Evolutionary conservation across 1,140 invertebrate genomes (phyloP).

Genomic region (Eurosta solidaginis): DNA sequence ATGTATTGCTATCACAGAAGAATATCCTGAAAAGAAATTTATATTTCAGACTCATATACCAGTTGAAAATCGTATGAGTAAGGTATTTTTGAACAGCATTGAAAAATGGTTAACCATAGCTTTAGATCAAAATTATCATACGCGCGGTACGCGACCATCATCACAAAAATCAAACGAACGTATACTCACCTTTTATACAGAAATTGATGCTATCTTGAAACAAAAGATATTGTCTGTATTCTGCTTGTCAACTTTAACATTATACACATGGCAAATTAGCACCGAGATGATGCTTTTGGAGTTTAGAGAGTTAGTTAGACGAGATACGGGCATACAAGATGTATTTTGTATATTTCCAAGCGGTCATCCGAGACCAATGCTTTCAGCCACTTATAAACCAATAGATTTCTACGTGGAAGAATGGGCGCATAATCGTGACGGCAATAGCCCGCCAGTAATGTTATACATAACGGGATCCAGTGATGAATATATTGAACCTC

Average conservation of each 20-base stretch:
- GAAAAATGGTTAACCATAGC: constrained; percentile 73
- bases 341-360: constrained; percentile 41
- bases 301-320: constrained; percentile 23
- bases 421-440: constrained; percentile 41
- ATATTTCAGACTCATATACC: constrained; percentile 30
- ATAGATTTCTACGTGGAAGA: constrained; percentile 45
- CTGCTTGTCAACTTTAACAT: constrained; percentile 63
- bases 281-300: background rate
- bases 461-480: constrained; percentile 34
- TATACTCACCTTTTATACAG: background rate
- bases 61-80: constrained; percentile 63
- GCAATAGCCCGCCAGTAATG: constrained; percentile 44
- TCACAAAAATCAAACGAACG: background rate
- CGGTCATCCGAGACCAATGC: constrained; percentile 40
- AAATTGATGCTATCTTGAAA: constrained; percentile 49
- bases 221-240: constrained; percentile 69
- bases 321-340: constrained; percentile 17
- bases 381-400: constrained; percentile 35
- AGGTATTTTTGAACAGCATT: constrained; percentile 64
- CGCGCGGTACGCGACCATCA: constrained; percentile 47
- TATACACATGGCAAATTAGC: constrained; percentile 62
- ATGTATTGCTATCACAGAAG: constrained; percentile 69
- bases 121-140: constrained; percentile 71
- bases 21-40: constrained; percentile 33
- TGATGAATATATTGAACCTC: background rate